phyloP scores from a whole-genome alignment of 2,113 vertebrate genomes.

The Dromiciops gliroides region DNA sequence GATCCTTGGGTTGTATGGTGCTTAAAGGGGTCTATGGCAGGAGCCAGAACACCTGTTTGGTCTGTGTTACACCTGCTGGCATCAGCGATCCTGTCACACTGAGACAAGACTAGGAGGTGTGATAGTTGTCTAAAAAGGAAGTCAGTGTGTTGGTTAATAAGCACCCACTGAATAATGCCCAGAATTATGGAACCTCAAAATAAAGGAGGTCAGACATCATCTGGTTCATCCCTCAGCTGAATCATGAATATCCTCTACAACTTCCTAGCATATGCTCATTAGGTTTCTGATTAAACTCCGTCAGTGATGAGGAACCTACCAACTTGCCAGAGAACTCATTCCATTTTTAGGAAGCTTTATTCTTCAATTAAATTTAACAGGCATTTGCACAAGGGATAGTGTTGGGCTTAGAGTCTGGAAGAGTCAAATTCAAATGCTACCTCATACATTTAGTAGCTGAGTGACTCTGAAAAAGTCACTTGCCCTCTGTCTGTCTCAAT shows the following conservation, averaged over 20 bases:
- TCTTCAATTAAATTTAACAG: neutral
- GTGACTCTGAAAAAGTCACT: neutral
- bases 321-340: neutral
- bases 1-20: neutral
- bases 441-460: neutral
- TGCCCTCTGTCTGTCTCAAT: neutral
- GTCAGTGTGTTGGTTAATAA: neutral
- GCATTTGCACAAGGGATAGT: neutral
- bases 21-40: neutral
- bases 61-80: neutral
- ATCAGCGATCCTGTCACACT: neutral
- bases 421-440: neutral
- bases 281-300: neutral
- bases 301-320: neutral
- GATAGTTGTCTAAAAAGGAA: neutral
- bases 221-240: neutral
- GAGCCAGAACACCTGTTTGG: neutral
- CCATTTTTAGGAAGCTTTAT: neutral
- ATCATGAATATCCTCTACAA: neutral
- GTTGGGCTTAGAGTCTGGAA: neutral
- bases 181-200: neutral
- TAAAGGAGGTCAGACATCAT: neutral
- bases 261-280: neutral
- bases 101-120: neutral
- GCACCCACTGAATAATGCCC: neutral